These are phyloP conservation scores for Pseudeuparius sepicola DNA, from an alignment of 2,888 invertebrate species.

Conservation along the genomic window DNA sequence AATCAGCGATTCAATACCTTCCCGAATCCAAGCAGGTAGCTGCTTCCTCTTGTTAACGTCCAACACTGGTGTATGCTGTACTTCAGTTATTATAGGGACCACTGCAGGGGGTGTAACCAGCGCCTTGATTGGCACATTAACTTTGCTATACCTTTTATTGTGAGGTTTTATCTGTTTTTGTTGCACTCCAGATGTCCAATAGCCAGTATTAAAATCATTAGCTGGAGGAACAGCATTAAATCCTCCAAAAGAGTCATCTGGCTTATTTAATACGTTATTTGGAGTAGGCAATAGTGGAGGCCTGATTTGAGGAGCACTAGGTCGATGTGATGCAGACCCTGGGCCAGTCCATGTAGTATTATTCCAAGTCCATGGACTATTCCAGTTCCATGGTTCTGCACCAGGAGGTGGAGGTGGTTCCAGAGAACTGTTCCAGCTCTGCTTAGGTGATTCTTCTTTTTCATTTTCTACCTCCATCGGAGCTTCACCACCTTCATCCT, in stretches of 20 bases:
- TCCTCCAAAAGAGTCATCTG: too few species aligned
- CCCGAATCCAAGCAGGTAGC: slow-evolving; percentile 96
- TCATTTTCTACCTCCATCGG: slow-evolving; percentile 80
- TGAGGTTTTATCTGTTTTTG: slow-evolving; percentile 37
- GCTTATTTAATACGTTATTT: slow-evolving; percentile 31
- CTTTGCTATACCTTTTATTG: slow-evolving; percentile 37
- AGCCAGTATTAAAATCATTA: slow-evolving; percentile 22
- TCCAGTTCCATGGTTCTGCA: slow-evolving; percentile 19
- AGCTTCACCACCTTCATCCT: slow-evolving; percentile 64
- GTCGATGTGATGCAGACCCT: slow-evolving; percentile 39
- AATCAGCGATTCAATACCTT: too few species aligned
- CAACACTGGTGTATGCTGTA: slow-evolving; percentile 35
- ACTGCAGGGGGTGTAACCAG: slow-evolving; percentile 22
- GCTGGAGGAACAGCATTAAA: slow-evolving; percentile 27
- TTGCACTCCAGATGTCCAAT: slow-evolving; percentile 33
- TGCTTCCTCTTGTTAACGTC: slow-evolving; percentile 83
- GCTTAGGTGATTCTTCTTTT: too few species aligned
- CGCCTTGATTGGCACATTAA: slow-evolving; percentile 33
- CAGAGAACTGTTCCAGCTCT: too few species aligned
- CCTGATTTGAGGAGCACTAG: slow-evolving; percentile 32
- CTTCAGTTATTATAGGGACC: slow-evolving; percentile 27
- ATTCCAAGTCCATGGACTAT: slow-evolving; percentile 5
- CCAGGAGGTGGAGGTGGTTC: slow-evolving; percentile 25
- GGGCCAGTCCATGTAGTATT: slow-evolving; percentile 36
- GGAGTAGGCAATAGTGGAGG: slow-evolving; percentile 37